phyloP scores from a whole-genome alignment of 2,888 invertebrate species.

The Glyphotaelius pellucidus region DNA sequence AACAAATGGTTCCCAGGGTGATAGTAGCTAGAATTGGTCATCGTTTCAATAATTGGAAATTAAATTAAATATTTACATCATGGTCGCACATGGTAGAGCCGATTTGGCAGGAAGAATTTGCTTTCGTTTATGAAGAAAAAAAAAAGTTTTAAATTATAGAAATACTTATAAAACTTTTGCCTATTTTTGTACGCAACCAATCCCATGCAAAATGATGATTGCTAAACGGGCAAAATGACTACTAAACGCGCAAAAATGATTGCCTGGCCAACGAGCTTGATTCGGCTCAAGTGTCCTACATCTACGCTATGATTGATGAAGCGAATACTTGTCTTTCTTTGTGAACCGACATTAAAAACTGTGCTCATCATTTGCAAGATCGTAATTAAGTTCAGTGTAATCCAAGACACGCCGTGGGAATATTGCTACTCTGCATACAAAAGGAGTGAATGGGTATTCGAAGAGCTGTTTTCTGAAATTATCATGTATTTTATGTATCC shows the following conservation, averaged over 20 bases:
- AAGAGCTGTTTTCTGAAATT: conserved; percentile 45
- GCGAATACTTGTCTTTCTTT: conserved; percentile 32
- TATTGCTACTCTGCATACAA: conserved; percentile 22
- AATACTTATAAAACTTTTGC: no score
- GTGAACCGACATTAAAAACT: background rate
- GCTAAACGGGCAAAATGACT: background rate
- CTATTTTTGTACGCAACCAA: background rate
- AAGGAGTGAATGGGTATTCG: conserved; percentile 40
- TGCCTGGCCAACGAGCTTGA: background rate
- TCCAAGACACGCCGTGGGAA: conserved; percentile 36
- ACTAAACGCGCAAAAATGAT: background rate
- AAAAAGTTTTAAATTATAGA: background rate
- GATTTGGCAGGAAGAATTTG: background rate
- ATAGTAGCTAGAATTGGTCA: no score
- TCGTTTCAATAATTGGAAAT: no score
- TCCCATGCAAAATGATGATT: background rate
- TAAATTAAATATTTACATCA: no score
- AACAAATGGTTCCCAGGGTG: no score
- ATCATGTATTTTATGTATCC: conserved; percentile 49
- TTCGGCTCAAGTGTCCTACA: conserved; percentile 4
- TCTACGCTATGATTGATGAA: conserved; percentile 11
- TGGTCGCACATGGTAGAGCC: background rate
- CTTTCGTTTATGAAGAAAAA: background rate
- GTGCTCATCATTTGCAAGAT: conserved; percentile 28
- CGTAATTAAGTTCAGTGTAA: conserved; percentile 26